Evolutionary conservation across 2,888 invertebrate genomes (phyloP).

Genomic region (Cephonodes hylas): DNA sequence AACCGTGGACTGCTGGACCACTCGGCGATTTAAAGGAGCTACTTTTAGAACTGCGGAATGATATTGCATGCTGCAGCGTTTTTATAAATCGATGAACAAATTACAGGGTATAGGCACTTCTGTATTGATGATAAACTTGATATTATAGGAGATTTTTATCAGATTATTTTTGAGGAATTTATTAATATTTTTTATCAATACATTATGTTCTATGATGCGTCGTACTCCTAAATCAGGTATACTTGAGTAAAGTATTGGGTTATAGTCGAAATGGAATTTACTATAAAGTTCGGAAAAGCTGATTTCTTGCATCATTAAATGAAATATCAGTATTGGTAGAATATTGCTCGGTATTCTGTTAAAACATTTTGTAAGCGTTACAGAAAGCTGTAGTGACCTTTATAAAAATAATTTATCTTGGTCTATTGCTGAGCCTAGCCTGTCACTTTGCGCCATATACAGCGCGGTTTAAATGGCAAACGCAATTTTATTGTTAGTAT

Average conservation of each 20-base stretch:
- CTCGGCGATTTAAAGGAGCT: background rate
- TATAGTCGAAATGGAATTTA: background rate
- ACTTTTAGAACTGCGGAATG: background rate
- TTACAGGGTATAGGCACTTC: background rate
- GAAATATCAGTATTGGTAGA: background rate
- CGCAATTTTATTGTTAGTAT: conserved; percentile 6
- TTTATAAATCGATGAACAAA: background rate
- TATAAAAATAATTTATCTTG: conserved; percentile 14
- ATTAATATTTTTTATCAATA: too few relatives aligned
- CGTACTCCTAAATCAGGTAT: too few relatives aligned
- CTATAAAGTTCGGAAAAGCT: background rate
- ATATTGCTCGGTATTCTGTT: background rate
- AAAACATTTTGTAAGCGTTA: background rate
- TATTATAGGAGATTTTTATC: too few relatives aligned
- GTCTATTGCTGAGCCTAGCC: conserved; percentile 2
- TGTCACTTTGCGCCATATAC: conserved; percentile 5
- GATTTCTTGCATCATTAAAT: too few relatives aligned
- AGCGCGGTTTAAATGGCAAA: conserved; percentile 7
- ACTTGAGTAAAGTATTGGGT: too few relatives aligned
- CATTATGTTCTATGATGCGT: too few relatives aligned
- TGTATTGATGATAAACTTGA: background rate
- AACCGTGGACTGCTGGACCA: background rate
- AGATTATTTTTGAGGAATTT: too few relatives aligned
- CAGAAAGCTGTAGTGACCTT: conserved; percentile 2
- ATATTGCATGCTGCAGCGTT: background rate